Evolutionary conservation across 2,888 invertebrate species (phyloP), one percentile per base, ranked within the genome.

Genomic region (Diloba caeruleocephala): DNA sequence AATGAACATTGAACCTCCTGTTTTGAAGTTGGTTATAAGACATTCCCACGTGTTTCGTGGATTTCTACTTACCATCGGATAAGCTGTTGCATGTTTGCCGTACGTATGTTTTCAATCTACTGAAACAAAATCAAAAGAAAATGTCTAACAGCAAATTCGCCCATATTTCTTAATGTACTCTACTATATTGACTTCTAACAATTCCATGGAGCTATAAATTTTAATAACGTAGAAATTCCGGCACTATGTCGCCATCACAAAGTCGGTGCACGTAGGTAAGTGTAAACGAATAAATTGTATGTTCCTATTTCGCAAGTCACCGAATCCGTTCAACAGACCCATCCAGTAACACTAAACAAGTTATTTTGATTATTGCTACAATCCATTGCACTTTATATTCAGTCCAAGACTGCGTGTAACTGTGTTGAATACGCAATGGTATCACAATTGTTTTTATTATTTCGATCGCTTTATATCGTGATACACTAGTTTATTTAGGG

Each of bases 201-300:
- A 62, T 52, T 43, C 53, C 54, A 54, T 67, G 36, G 34, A 49
- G 25, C 45, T 43, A 68, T 71, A 46, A 54, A 68, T 67, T 68
- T 71, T 68, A 67, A 68, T 68, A 68, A 51, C 31, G 53, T 32
- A 21, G 25, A 33, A 57, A 54, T 67, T 28, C 50, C 14, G 37
- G 33, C 37, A 10, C 13, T 34, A 12, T 37, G 36, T 33, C 28
- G 29, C 29, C 53, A 67, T 71, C 50, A 23, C 28, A 42, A 26
- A 68, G 54, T 66, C 67, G 25, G 12, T 43, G 71, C 68, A 68
- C 71, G 71, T 71, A 26, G 51, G 15, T 46, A 57, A 71, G 50
- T 71, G 71, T 67, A 68, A 71, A 68, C 71, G 62, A 71, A 71
- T 68, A 68, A 62, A 68, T 68, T 71, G 57, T 71, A 53, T 61